Evolutionary conservation across 2,113 vertebrate genomes (phyloP), one percentile per base, ranked within the genome.

Genomic region (Chiloscyllium plagiosum): DNA sequence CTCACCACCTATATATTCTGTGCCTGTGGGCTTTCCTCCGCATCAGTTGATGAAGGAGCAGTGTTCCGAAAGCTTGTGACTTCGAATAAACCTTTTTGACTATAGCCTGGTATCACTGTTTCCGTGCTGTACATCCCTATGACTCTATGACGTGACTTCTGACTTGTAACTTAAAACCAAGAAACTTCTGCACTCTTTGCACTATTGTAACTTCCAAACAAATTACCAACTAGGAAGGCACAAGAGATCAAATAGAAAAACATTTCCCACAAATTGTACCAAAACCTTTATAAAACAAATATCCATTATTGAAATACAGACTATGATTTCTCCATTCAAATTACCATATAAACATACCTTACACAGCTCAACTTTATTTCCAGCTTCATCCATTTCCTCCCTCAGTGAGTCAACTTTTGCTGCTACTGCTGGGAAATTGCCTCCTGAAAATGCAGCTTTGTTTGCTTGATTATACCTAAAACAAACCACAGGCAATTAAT

Each of bases 381-480:
- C 98, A 96, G 99, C 98, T 97, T 99, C 99, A 95, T 99, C 99
- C 98, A 99, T 98, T 97, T 99, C 99, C 96, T 99, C 99, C 96
- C 99, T 99, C 15, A 99, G 98, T 29, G 98, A 98, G 96, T 99
- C 99, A 96, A 99, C 98, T 97, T 99, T 99, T 33, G 99, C 99
- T 52, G 99, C 99, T 97, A 99, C 98, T 96, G 99, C 98, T 97
- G 99, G 99, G 96, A 99, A 99, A 97, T 99, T 99, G 96, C 99
- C 98, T 97, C 98, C 99, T 97, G 99, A 99, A 97, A 98, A 98
- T 96, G 98, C 98, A 95, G 99, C 99, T 97, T 99, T 99, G 98
- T 99, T 99, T 96, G 99, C 98, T 98, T 99, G 99, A 97, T 99
- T 99, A 97, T 98, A 99, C 50, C 99, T 99, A 96, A 61, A 96